Base-by-base conservation (phyloP, 1,140 invertebrate species). In the Lepidotrigona ventralis region DNA sequence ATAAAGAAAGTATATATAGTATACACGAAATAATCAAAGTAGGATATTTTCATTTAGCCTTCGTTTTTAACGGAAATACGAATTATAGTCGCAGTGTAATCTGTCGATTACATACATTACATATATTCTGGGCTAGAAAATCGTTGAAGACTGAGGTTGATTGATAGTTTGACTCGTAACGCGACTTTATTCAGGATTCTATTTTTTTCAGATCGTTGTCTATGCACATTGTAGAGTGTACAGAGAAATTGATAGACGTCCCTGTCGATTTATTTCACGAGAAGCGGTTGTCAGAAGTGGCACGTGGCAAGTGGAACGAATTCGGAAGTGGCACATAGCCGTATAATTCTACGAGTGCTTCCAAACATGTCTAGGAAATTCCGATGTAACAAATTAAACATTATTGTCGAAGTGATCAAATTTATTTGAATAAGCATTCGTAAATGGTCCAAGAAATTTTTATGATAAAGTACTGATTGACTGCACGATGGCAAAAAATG, bases 281-380 rank as follows among this genome's bases (percentile, higher is more conserved):
- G 6, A 33, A 58, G 17, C 53, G 12, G 19, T 12, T 17, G 26
- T 19, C 58, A 29, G 17, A 53, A 77, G 63, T 78, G 29, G 64
- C 26, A 54, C 76, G 46, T 54, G 46, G 26, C 63, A 78, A 68
- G 63, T 66, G 76, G 63, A 54, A 68, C 76, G 14, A 78, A 78
- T 68, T 66, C 51, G 26, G 58, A 77, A 68, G 63, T 68, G 64
- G 64, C 26, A 68, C 76, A 21, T 21, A 12, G 60, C n/a, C 2
- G 21, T 26, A 12, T 11, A 26, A 33, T 4, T 39, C 12, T 53
- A 1, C 26, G 19, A 33, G 11, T 2, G 33, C 6, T 51, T 53
- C 9, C 3, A 21, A 68, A 33, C 64, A 4, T 26, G 15, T 26
- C 29, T 29, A 46, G 15, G 63, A 76, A 64, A 63, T n/a, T 39